Conservation (phyloP, 2,797 vertebrate species). For the Knipowitschia caucasica region DNA sequence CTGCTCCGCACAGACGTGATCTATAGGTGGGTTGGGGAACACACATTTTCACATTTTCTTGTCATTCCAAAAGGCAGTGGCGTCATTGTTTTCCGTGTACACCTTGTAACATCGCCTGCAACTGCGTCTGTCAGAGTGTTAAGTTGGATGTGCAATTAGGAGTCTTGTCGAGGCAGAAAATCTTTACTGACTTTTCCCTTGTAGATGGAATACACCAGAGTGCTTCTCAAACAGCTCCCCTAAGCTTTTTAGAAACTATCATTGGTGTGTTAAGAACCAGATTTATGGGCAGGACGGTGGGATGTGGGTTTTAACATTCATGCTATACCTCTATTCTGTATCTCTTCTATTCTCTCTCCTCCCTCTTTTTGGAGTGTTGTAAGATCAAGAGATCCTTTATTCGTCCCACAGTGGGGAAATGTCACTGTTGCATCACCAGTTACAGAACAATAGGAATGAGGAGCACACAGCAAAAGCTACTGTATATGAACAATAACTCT, state of each 20-base stretch:
- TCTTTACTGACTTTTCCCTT: conserved; percentile 8
- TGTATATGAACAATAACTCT: too few relatives aligned
- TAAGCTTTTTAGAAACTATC: conserved; percentile 6
- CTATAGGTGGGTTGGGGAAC: conserved; percentile 23
- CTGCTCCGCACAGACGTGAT: conserved; percentile 9
- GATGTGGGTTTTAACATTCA: conserved; percentile 7
- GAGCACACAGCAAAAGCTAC: too few relatives aligned
- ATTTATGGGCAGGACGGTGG: conserved; percentile 1
- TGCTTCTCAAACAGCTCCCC: conserved; percentile 14
- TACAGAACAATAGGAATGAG: too few relatives aligned
- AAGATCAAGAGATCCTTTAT: too few relatives aligned
- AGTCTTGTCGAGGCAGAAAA: conserved; percentile 28
- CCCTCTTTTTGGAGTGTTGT: too few relatives aligned
- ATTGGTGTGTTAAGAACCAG: conserved; percentile 7
- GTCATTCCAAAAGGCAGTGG: not conserved
- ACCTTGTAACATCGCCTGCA: conserved; percentile 21
- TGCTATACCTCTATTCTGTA: too few relatives aligned
- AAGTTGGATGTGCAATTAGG: conserved; percentile 20
- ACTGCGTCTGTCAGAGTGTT: conserved; percentile 15
- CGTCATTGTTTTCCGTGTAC: conserved; percentile 21
- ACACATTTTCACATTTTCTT: conserved; percentile 12
- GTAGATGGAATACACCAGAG: not conserved
- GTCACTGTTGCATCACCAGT: too few relatives aligned
- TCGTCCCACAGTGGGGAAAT: too few relatives aligned
- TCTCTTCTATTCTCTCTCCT: too few relatives aligned